Conservation (phyloP, 2,888 invertebrate genomes). For the Pyrrhosoma nymphula region DNA sequence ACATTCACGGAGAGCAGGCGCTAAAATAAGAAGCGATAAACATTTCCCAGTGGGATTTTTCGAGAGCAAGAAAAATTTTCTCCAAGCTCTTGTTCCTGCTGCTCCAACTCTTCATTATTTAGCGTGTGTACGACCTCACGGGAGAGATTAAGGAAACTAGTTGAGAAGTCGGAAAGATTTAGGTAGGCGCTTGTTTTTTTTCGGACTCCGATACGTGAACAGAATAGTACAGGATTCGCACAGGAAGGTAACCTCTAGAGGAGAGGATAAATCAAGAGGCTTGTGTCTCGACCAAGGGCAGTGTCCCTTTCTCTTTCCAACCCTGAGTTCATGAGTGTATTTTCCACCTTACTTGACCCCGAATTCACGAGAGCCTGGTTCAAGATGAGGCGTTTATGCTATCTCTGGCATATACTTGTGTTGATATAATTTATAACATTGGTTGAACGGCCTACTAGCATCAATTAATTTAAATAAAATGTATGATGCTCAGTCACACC, state of each 20-base stretch:
- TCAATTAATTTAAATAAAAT: too few species aligned
- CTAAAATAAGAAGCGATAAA: too few species aligned
- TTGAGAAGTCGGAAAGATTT: constrained; percentile 8
- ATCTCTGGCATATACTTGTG: too few species aligned
- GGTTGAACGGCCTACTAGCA: too few species aligned
- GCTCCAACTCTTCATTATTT: background rate
- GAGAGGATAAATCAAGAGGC: background rate
- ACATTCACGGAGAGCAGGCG: too few species aligned
- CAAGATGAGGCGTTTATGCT: too few species aligned
- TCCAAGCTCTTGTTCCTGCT: background rate
- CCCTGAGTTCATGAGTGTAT: background rate
- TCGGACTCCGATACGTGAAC: constrained; percentile 12
- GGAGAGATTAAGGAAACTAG: background rate
- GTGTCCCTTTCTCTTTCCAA: background rate
- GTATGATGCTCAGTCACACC: too few species aligned
- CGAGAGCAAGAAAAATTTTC: background rate
- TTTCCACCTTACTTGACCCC: background rate
- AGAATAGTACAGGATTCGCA: background rate
- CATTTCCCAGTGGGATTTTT: background rate
- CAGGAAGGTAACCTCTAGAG: background rate
- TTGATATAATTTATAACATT: too few species aligned
- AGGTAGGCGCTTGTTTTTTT: background rate
- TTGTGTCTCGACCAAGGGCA: background rate
- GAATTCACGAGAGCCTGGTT: background rate
- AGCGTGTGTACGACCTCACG: background rate